Evolutionary conservation across 2,888 invertebrate species (phyloP), one percentile per base, ranked within the genome.

Genomic region (Sympetrum striolatum): DNA sequence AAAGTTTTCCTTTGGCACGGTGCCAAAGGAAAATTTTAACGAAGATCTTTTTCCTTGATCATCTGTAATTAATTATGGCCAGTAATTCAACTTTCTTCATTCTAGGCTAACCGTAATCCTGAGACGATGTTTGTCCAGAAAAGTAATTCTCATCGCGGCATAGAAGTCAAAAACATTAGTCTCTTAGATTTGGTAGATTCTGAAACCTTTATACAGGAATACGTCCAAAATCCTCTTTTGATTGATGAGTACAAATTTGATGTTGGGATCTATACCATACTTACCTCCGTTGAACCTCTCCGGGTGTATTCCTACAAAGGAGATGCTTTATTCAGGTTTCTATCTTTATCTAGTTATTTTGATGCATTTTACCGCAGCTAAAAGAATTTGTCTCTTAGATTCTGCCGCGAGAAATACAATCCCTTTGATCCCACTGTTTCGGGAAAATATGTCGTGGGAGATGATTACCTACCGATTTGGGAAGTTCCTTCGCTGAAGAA

Each of bases 171-270:
- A 92, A 95, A 96, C 91, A 94, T 97, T 80, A 94, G 95, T 6
- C 96, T 97, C 90, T 95, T 98, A 82, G 96, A 98, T 93, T 94
- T 98, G 91, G 94, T 95, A 25, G 94, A 95, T 80, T 95, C 95
- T 58, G 97, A 96, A 90, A 97, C 96, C 90, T 99, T 99, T 93
- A 95, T 99, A 3, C 99, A 99, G 93, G 97, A 98, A 93, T 99
- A 97, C 93, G 95, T 99, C 37, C 96, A 97, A 92, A 97, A 96
- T 91, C 99, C 99, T 6, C 96, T 97, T 92, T 94, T 99, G 31
- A 97, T 99, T 4, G 98, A 98, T 93, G 98, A 98, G 0, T 96
- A 98, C 93, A 99, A 98, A 94, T 99, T 99, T 94, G 99, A 99
- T 94, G 97, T 99, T 93, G 99, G 99, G 14, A 96, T 99, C 91